A percentile compares a stretch with the other conserved stretches of the same genome.
phyloP scores from a whole-genome alignment of 2,797 vertebrate species.

The Pelodytes ibericus region DNA sequence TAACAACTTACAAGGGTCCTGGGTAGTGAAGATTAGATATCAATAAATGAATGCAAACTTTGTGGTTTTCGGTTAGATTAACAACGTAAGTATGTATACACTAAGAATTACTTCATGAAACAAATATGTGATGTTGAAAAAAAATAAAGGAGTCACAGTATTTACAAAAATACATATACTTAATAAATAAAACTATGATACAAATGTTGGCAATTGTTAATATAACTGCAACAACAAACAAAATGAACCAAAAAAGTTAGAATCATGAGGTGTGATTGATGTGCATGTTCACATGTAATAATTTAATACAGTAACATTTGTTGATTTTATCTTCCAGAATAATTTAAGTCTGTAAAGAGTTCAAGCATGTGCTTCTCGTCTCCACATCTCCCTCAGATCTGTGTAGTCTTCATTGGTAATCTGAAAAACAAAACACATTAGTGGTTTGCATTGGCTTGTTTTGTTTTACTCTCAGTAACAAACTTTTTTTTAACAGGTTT shows the following conservation, averaged over 20 bases:
- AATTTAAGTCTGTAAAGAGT: not conserved
- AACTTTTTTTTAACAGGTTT: no score
- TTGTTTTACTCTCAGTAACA: not conserved
- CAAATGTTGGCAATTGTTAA: conserved; percentile 19
- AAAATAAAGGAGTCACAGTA: not conserved
- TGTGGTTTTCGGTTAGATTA: no score
- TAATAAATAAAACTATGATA: conserved; percentile 42
- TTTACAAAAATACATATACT: conserved; percentile 27
- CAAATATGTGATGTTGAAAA: no score
- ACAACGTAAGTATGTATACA: no score
- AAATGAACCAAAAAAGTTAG: not conserved
- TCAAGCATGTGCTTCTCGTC: conserved; percentile 5
- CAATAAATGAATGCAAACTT: no score
- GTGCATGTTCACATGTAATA: conserved; percentile 18
- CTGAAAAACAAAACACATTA: conserved; percentile 4
- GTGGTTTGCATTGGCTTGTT: no score
- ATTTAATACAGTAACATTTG: not conserved
- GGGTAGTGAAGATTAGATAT: no score
- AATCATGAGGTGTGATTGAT: not conserved
- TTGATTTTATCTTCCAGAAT: not conserved
- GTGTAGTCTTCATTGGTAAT: conserved; percentile 20
- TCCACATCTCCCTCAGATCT: conserved; percentile 12
- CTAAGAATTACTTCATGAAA: no score
- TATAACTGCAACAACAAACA: conserved; percentile 15
- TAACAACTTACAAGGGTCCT: no score